Evolutionary conservation across 35 echinoderm and acorn worm species (phyloP).

Genomic region (Ophioderma brevispina): DNA sequence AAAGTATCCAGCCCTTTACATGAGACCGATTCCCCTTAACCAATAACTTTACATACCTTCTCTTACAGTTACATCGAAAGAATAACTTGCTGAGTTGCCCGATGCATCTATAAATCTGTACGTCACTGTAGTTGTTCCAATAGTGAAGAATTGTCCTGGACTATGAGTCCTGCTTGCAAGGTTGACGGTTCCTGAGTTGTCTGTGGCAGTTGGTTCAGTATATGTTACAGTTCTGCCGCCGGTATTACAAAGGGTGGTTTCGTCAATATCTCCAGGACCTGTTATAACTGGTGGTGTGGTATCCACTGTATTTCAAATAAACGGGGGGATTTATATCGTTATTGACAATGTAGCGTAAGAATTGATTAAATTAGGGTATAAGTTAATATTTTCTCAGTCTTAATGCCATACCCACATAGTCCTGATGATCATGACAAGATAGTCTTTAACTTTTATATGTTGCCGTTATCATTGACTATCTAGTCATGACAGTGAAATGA

Average conservation of each 20-base stretch:
- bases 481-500: no score
- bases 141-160: constrained; percentile 40
- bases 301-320: not conserved
- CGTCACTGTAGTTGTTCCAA: constrained; percentile 14
- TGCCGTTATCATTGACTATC: no score
- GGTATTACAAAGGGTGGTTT: not conserved
- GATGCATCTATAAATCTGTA: constrained; percentile 52
- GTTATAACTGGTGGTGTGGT: not conserved
- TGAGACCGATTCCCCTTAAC: no score
- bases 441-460: no score
- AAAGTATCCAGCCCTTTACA: no score
- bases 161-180: not conserved
- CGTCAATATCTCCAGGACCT: not conserved
- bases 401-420: no score
- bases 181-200: constrained; percentile 48
- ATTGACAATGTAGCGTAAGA: no score
- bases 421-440: no score
- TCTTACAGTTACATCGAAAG: constrained; percentile 45
- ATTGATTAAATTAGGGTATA: no score
- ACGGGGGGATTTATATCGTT: no score
- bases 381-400: no score
- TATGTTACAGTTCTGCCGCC: constrained; percentile 14
- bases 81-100: not conserved
- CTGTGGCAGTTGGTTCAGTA: constrained; percentile 43
- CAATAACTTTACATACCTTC: not conserved